Percentiles rank a stretch among this genome's conserved stretches.
These are phyloP conservation scores for Platalea minor DNA, from an alignment of 2,797 vertebrate genomes.

Conservation along the genomic window DNA sequence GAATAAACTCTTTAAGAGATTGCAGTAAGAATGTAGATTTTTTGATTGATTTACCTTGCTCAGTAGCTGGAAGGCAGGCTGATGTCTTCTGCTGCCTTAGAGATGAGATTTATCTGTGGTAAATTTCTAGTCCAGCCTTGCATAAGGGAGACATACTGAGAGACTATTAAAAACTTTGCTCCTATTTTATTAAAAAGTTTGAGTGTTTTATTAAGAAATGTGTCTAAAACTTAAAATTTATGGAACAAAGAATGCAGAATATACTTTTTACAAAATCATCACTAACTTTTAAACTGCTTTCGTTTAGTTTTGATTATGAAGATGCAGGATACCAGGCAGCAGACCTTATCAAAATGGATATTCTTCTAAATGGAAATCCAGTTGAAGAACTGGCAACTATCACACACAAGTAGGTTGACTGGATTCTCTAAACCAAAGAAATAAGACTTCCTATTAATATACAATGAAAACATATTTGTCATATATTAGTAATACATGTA, in stretches of 20 bases:
- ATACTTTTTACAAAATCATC: neutral
- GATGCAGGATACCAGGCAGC: conserved; percentile 89
- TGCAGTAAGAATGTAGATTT: neutral
- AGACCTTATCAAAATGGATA: conserved; percentile 92
- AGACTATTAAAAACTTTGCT: neutral
- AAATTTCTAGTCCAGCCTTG: neutral
- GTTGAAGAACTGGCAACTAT: conserved; percentile 91
- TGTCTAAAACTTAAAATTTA: neutral
- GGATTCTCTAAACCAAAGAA: neutral
- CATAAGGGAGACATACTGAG: neutral
- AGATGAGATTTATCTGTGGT: neutral
- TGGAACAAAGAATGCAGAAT: neutral
- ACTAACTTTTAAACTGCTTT: neutral
- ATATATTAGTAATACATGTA: neutral
- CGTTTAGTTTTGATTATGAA: conserved; percentile 94
- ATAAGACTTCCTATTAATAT: neutral
- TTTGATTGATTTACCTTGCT: neutral
- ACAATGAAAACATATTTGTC: neutral
- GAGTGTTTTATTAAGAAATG: neutral
- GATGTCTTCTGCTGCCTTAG: neutral
- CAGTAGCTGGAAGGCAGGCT: neutral
- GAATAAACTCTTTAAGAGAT: neutral
- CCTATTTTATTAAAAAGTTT: neutral
- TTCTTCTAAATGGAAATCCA: conserved; percentile 87
- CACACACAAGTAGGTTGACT: conserved; percentile 83